Conservation (phyloP, 2,888 invertebrate species). For the Steromphala cineraria region DNA sequence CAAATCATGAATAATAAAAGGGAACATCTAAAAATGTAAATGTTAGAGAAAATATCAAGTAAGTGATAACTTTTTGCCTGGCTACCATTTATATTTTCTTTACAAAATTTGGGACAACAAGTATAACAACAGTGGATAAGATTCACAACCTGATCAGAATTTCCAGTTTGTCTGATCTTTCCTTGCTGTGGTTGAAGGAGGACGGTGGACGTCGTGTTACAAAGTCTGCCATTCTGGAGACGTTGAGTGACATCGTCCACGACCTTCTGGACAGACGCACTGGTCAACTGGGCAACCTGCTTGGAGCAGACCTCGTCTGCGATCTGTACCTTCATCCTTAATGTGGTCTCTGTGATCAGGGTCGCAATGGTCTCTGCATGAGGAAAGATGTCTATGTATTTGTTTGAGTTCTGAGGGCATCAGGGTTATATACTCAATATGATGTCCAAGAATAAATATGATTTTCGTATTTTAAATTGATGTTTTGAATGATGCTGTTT, state of each 20-base stretch:
- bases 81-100: no score
- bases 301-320: not conserved
- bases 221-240: not conserved
- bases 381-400: no score
- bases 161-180: not conserved
- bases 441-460: no score
- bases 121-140: not conserved
- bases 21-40: no score
- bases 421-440: no score
- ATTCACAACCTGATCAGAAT: not conserved
- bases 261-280: not conserved
- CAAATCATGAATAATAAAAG: no score
- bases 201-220: not conserved
- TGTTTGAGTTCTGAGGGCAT: no score
- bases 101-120: no score
- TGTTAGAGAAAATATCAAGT: no score
- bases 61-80: no score
- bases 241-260: not conserved
- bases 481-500: no score
- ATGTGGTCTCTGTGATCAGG: not conserved
- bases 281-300: not conserved
- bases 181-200: not conserved
- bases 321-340: not conserved
- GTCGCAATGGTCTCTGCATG: not conserved
- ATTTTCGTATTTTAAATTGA: no score